Conservation (phyloP, 2,113 vertebrate genomes). For the Campylomormyrus tamandua region DNA sequence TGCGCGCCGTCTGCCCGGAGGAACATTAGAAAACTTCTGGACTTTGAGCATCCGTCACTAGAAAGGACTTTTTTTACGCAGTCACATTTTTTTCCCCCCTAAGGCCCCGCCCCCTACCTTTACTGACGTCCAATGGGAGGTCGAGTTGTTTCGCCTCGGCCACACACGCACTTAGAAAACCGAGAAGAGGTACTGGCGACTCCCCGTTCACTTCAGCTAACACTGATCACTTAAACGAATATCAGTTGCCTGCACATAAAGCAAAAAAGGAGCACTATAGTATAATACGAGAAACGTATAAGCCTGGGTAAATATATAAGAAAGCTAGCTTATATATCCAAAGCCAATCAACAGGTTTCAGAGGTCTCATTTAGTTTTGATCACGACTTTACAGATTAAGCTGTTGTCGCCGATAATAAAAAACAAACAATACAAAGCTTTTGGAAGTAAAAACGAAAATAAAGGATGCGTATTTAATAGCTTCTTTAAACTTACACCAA, state of each 20-base stretch:
- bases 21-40: conserved; percentile 79
- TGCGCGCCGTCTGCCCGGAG: conserved; percentile 62
- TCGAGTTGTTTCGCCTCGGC: conserved; percentile 44
- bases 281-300: neutral
- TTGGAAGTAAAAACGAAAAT: neutral
- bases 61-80: conserved; percentile 83
- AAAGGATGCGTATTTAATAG: neutral
- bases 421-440: neutral
- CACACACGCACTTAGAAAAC: conserved; percentile 54
- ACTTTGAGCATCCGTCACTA: conserved; percentile 91
- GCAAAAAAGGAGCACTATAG: conserved; percentile 17
- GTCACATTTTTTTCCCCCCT: conserved; percentile 70
- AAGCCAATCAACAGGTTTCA: neutral
- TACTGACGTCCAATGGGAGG: conserved; percentile 63
- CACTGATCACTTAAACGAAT: conserved; percentile 36
- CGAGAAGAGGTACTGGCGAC: conserved; percentile 54
- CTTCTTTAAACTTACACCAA: neutral
- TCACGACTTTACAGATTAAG: neutral
- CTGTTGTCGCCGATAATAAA: neutral
- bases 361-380: neutral
- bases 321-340: neutral
- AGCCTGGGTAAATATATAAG: neutral
- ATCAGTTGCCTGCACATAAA: conserved; percentile 34
- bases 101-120: conserved; percentile 61
- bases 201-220: conserved; percentile 50